Base-by-base conservation (phyloP, 2,888 invertebrate species). In the Prenolepis imparis region DNA sequence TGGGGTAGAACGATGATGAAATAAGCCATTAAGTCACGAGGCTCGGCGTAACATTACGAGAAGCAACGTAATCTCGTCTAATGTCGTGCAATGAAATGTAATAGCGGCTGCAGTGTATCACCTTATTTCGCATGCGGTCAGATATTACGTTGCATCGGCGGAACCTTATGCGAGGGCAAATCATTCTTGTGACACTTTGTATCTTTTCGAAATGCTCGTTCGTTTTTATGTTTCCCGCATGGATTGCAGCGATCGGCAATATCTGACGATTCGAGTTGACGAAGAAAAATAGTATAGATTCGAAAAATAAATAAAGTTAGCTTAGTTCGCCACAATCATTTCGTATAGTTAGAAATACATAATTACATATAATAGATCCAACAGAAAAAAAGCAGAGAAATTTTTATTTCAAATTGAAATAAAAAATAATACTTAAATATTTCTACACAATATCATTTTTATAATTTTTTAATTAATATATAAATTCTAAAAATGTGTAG, bases 11-110 rank as follows among this genome's bases (percentile, higher is more conserved):
- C 55, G 83, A 84, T 89, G 89, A 89, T 88, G 88, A 89, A 89
- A 89, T 85, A 88, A 89, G 88, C 89, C 85, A 89, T 89, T 89
- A 89, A 89, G 84, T 85, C 85, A 80, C 57, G 61, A 41, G 44
- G 55, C 64, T 66, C 39, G 72, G 70, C 57, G 84, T 83, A 88
- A 89, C 84, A 83, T 85, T 84, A 85, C 82, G 84, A 83, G 82
- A 80, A 86, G 88, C 83, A 84, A 83, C 89, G 88, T 85, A 88
- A 87, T 89, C 90, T 90, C 85, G 87, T 85, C 90, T 90, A 90
- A 90, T 89, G 89, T 90, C 87, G 82, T 75, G 83, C 90, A 88
- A 88, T 89, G 89, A 89, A 87, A 86, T 83, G 84, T 85, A 86
- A 89, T 88, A 73, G 90, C 86, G 41, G 39, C 9, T n/a, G 59